These are phyloP conservation scores for Motacilla alba DNA, from an alignment of 2,113 vertebrate species.

Conservation along the genomic window DNA sequence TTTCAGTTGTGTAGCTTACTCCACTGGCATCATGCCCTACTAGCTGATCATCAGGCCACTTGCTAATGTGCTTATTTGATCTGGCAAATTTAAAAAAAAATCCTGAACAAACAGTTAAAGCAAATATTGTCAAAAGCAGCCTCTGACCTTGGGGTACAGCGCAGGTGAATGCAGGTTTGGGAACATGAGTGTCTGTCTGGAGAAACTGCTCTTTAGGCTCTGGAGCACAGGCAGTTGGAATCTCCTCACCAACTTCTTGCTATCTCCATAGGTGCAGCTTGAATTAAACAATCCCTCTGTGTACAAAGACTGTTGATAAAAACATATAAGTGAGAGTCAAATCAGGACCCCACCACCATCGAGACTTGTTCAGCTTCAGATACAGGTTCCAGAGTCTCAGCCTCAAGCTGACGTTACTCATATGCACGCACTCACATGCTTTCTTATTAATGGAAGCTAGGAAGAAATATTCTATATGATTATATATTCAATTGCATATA, in stretches of 20 bases:
- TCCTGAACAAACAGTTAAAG: neutral
- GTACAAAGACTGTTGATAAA: neutral
- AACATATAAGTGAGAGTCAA: neutral
- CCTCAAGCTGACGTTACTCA: neutral
- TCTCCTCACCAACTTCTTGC: neutral
- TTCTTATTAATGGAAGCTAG: neutral
- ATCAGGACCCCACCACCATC: neutral
- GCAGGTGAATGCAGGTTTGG: neutral
- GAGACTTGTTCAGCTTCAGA: neutral
- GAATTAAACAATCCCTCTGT: neutral
- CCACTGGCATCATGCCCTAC: neutral
- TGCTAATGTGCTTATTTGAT: neutral
- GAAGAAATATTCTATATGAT: neutral
- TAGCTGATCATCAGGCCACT: neutral
- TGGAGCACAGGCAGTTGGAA: neutral
- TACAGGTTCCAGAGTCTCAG: neutral
- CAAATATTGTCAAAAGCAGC: neutral
- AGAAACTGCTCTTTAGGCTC: neutral
- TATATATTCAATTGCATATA: neutral
- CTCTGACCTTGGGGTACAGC: neutral
- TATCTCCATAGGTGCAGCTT: neutral
- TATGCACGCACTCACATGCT: fast-evolving
- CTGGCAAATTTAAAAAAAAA: neutral
- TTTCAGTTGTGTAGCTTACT: neutral
- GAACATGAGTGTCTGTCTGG: neutral